Evolutionary conservation across 2,113 vertebrate species (phyloP), one percentile per base, ranked within the genome.

Genomic region (Trinectes maculatus): DNA sequence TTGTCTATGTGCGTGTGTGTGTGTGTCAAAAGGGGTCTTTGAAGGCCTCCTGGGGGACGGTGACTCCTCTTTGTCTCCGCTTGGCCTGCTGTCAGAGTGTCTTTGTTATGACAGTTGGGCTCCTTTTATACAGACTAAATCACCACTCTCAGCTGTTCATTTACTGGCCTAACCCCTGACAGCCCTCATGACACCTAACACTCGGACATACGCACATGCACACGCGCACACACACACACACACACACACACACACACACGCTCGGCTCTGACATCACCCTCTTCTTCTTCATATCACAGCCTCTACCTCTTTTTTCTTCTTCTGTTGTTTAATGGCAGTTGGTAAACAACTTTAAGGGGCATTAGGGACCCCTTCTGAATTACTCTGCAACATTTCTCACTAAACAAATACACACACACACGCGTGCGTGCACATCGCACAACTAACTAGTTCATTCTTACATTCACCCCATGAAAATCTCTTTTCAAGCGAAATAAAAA

Each of bases 41-140:
- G 80, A 78, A 66, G 77, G 79, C 72, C 84, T 86, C 83, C 74
- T 79, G 82, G 85, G 87, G 82, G 74, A 65, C 54, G 19, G 67
- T 86, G 89, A 89, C 87, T 88, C 81, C 89, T 88, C 84, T 88
- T 91, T 89, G 89, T 91, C 88, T 90, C 77, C 29, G 53, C 43
- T 80, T 69, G 87, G 83, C 86, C 87, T 87, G 82, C 85, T 87
- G 87, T 90, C 87, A 88, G 61, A 80, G 71, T 76, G 83, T 88
- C 88, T 91, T 92, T 93, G 92, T 93, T 92, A 87, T 93, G 92
- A 92, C 92, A 92, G 90, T 94, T 92, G 92, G 86, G 83, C 80
- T 56, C 86, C 91, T 92, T 92, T 93, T 89, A 91, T 92, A 88
- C 87, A 77, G 87, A 90, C 89, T 92, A 92, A 93, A 93, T 92